Conservation (phyloP, 2,113 vertebrate genomes). For the Neodontobutis hainanensis region DNA sequence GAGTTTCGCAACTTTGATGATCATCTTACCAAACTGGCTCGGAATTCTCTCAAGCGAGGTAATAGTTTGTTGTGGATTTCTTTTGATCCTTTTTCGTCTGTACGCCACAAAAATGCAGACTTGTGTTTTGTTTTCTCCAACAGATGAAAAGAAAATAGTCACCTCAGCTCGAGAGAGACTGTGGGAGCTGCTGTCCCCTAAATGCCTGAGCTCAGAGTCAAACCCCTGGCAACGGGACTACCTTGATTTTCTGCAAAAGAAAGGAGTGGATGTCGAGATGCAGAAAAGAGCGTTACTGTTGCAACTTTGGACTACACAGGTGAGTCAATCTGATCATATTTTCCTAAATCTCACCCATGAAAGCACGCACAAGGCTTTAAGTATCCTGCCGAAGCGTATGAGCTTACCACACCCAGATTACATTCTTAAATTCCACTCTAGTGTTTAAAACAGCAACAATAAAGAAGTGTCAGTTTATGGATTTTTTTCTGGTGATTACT, state of each 20-base stretch:
- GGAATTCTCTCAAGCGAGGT: slow-evolving; percentile 72
- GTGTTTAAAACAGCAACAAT: slow-evolving; percentile 16
- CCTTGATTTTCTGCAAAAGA: slow-evolving; percentile 66
- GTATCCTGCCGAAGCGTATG: background rate
- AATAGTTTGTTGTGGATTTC: background rate
- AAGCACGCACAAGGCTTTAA: slow-evolving; percentile 1
- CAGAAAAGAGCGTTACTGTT: slow-evolving; percentile 78
- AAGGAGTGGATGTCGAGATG: slow-evolving; percentile 75
- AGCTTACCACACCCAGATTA: slow-evolving; percentile 33
- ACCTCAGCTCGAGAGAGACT: slow-evolving; percentile 62
- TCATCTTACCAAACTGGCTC: slow-evolving; percentile 81
- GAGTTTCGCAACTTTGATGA: slow-evolving; percentile 83
- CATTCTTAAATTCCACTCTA: slow-evolving; percentile 10
- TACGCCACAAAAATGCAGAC: background rate
- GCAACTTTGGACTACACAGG: slow-evolving; percentile 88
- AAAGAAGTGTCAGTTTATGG: background rate
- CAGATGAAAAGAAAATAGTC: slow-evolving; percentile 69
- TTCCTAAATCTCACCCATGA: background rate
- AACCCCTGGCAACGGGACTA: slow-evolving; percentile 82
- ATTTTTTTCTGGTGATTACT: slow-evolving; percentile 26
- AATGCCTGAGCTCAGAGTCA: slow-evolving; percentile 35
- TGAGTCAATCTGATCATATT: slow-evolving; percentile 33
- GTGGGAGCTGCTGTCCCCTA: slow-evolving; percentile 72
- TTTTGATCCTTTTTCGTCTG: background rate
- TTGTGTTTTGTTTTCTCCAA: background rate